These are phyloP conservation scores for Deilephila porcellus DNA, from an alignment of 2,888 invertebrate genomes.

Conservation along the genomic window DNA sequence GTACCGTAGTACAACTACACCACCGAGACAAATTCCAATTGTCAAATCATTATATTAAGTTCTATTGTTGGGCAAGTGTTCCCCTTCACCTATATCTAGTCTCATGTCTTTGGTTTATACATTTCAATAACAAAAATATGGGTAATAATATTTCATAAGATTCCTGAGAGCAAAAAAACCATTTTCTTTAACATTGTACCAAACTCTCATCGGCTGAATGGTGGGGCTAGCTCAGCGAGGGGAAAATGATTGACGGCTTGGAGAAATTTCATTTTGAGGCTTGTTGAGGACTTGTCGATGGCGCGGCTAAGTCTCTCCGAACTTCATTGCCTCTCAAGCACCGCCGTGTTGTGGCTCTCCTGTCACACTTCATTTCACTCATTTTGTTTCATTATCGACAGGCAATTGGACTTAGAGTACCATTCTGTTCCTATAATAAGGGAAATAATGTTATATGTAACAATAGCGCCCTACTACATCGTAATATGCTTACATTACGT, in stretches of 20 bases:
- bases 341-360: constrained; percentile 69
- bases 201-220: constrained; percentile 53
- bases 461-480: not conserved
- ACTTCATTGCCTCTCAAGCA: constrained; percentile 70
- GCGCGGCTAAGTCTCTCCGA: constrained; percentile 64
- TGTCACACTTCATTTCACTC: constrained; percentile 73
- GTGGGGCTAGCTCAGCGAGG: constrained; percentile 61
- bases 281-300: constrained; percentile 76
- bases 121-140: too few relatives aligned
- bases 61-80: too few relatives aligned
- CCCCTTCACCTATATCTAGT: too few relatives aligned
- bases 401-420: constrained; percentile 32
- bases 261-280: constrained; percentile 84
- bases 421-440: constrained; percentile 32
- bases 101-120: too few relatives aligned
- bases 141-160: too few relatives aligned
- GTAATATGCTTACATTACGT: not conserved
- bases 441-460: not conserved
- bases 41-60: too few relatives aligned
- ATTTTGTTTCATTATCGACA: constrained; percentile 49
- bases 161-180: too few relatives aligned
- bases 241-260: constrained; percentile 83
- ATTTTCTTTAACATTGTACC: constrained; percentile 39
- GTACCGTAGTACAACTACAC: too few relatives aligned
- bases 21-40: too few relatives aligned